Conservation (phyloP, 2,113 vertebrate species). For the Tauraco erythrolophus region DNA sequence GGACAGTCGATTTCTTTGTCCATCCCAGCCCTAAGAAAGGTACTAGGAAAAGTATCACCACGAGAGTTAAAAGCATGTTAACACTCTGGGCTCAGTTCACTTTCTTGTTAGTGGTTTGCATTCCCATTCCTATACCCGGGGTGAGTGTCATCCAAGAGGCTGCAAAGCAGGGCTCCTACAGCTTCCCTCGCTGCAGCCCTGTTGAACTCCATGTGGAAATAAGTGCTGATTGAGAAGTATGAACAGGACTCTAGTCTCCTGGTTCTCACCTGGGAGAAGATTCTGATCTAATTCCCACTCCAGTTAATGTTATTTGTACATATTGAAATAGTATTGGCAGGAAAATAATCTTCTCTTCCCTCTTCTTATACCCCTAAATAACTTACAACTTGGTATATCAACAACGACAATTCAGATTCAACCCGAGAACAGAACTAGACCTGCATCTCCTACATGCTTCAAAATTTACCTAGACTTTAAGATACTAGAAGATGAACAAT, state of each 20-base stretch:
- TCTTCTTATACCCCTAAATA: background rate
- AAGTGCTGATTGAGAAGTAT: background rate
- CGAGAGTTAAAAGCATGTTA: background rate
- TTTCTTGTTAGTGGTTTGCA: background rate
- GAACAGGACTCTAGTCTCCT: background rate
- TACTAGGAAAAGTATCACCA: background rate
- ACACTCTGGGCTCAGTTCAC: background rate
- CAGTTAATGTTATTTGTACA: conserved; percentile 8
- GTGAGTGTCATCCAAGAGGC: background rate
- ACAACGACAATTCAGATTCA: background rate
- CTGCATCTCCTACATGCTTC: background rate
- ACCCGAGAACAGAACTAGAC: background rate
- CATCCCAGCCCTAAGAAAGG: background rate
- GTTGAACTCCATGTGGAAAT: background rate
- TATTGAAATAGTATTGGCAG: background rate
- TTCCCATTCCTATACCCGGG: background rate
- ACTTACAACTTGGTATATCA: background rate
- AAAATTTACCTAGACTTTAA: background rate
- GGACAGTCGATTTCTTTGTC: background rate
- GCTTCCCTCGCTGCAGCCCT: background rate
- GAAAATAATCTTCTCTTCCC: background rate
- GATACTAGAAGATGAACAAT: background rate
- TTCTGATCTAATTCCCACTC: conserved; percentile 4
- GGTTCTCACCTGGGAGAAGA: background rate
- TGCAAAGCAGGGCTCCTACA: background rate